Percentiles rank a stretch among this genome's conserved stretches.
These are phyloP conservation scores for Fregata magnificens DNA, from an alignment of 2,113 vertebrate species.

Conservation along the genomic window DNA sequence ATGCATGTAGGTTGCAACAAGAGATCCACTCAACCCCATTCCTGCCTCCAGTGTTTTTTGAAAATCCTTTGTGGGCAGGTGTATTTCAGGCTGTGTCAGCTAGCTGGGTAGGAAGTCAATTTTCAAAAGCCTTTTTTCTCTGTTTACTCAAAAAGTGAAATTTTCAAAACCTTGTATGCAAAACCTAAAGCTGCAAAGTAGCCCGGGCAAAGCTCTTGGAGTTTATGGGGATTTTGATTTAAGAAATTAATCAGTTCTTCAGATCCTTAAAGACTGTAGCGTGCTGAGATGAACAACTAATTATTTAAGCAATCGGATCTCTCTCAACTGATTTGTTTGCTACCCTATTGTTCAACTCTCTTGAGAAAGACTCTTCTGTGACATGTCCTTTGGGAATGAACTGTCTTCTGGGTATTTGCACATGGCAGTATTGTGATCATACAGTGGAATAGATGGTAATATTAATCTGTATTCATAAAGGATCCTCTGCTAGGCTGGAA, in stretches of 20 bases:
- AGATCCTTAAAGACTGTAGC: neutral
- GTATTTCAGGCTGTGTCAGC: neutral
- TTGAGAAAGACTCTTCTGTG: neutral
- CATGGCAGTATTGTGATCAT: neutral
- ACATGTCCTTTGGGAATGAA: neutral
- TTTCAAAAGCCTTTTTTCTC: neutral
- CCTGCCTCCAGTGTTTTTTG: neutral
- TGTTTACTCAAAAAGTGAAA: neutral
- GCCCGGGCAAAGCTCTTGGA: neutral
- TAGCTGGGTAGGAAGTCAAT: neutral
- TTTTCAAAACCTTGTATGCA: neutral
- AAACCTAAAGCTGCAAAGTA: neutral
- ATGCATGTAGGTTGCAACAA: neutral
- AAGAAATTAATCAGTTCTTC: neutral
- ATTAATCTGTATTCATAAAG: neutral
- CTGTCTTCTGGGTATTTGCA: neutral
- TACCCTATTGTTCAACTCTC: neutral
- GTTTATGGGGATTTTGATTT: neutral
- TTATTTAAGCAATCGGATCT: neutral
- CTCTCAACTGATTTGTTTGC: neutral
- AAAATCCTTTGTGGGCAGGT: neutral
- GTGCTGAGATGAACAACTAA: neutral
- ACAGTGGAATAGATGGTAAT: neutral
- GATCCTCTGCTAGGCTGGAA: neutral
- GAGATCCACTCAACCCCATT: neutral